Evolutionary conservation across 2,888 invertebrate species (phyloP), one percentile per base, ranked within the genome.

Genomic region (Microplitis deprimator): DNA sequence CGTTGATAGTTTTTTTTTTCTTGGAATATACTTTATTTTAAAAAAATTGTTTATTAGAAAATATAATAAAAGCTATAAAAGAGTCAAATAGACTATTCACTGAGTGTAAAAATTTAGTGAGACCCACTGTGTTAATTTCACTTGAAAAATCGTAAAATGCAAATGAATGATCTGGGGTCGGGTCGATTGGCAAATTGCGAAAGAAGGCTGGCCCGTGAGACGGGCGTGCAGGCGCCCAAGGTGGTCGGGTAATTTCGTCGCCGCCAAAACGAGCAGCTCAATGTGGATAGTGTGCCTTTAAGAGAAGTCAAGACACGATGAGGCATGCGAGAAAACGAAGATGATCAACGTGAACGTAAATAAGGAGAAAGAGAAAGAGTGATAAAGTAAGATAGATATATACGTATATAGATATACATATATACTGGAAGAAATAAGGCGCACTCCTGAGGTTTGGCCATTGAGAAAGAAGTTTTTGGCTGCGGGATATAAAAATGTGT

Each of bases 401-500:
- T 29, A 29, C 4, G 62, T 75, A 60, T 70, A 16, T 61, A 75
- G 41, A 76, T 68, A 64, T 75, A 62, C 62, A 68, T 75, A 62
- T 72, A 40, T 64, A 16, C 20, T 67, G 65, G 65, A 29, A 41
- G 68, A 70, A 68, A 59, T 50, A 61, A 60, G 65, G 75, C 72
- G 69, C 70, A 68, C 68, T 77, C 68, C 73, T 50, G 62, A 68
- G 75, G 67, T 79, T 68, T 62, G 82, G 81, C 85, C 86, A 88
- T 88, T 88, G 87, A 86, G 86, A 84, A 86, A 84, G 85, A 86
- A 85, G 81, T 83, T 85, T 87, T 88, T 85, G 87, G 85, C 86
- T 85, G 84, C 84, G 84, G 88, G 87, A 88, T 87, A 89, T 89
- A 89, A 89, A 89, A 89, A 89, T 89, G 89, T 88, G 89, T 89